Evolutionary conservation across 2,113 vertebrate genomes (phyloP).

Genomic region (Hyperoodon ampullatus): DNA sequence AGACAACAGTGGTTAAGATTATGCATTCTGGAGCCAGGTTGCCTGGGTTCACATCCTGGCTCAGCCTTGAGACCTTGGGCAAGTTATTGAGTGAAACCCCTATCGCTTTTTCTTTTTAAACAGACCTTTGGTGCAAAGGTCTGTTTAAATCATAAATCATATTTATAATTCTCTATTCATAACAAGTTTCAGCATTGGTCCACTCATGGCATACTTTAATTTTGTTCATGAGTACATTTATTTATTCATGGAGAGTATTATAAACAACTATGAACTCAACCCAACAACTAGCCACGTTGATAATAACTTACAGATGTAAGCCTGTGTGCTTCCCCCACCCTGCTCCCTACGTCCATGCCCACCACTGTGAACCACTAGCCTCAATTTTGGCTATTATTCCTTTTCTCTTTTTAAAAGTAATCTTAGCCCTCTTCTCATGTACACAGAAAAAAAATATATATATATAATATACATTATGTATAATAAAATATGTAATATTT

Average conservation of each 20-base stretch:
- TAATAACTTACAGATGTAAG: not conserved
- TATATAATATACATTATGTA: not conserved
- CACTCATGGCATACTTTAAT: not conserved
- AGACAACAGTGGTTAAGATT: not conserved
- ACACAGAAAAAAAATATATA: not conserved
- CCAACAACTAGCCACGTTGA: not conserved
- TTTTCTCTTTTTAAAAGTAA: not conserved
- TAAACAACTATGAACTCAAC: not conserved
- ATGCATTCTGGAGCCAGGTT: not conserved
- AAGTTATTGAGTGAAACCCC: constrained; percentile 9
- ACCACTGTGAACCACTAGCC: not conserved
- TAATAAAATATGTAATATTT: too few relatives aligned
- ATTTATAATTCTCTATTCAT: not conserved
- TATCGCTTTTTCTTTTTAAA: not conserved
- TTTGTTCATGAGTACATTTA: constrained; percentile 19
- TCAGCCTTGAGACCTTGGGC: not conserved
- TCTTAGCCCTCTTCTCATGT: not conserved
- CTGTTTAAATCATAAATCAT: not conserved
- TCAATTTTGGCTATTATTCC: not conserved
- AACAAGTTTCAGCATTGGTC: not conserved
- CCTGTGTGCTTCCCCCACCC: not conserved
- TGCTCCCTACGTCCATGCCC: not conserved
- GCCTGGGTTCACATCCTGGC: not conserved
- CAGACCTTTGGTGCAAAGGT: not conserved
- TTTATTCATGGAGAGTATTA: constrained; percentile 4